phyloP scores from a whole-genome alignment of 2,113 vertebrate species.

The Fregetta grallaria region DNA sequence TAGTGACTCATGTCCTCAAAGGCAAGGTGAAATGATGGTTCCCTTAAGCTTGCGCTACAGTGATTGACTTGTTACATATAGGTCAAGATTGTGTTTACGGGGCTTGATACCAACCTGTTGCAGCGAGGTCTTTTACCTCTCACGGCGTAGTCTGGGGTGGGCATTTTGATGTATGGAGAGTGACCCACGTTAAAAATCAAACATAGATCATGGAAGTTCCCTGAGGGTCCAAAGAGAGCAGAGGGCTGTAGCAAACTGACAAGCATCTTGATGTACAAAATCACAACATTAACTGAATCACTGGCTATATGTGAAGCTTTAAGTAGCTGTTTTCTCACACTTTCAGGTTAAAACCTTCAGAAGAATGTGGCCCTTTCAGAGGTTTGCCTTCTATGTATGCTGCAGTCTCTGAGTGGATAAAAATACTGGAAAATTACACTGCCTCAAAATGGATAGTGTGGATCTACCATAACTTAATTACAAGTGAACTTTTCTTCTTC shows the following conservation, averaged over 20 bases:
- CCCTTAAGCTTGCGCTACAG: background rate
- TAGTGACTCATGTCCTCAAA: background rate
- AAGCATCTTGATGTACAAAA: background rate
- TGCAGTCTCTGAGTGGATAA: constrained; percentile 80
- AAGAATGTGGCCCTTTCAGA: constrained; percentile 88
- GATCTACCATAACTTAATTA: constrained; percentile 87
- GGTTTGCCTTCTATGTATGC: constrained; percentile 78
- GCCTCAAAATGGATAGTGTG: constrained; percentile 79
- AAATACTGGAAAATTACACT: background rate
- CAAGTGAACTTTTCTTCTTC: constrained; percentile 88
- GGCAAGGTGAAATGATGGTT: background rate
- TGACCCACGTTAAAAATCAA: background rate
- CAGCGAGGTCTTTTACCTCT: background rate
- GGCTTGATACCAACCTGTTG: background rate
- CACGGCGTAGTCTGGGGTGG: background rate
- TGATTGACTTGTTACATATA: background rate
- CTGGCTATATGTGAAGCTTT: background rate
- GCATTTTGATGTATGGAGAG: background rate
- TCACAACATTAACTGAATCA: background rate
- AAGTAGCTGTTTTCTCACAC: background rate
- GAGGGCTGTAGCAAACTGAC: background rate
- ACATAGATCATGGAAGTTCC: background rate
- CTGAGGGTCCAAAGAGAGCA: background rate
- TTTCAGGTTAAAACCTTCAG: constrained; percentile 83
- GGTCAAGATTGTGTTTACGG: background rate